Percentiles rank a stretch among this genome's conserved stretches.
phyloP scores from a whole-genome alignment of 1,140 invertebrate genomes.

The Lordiphosa clarofinis region DNA sequence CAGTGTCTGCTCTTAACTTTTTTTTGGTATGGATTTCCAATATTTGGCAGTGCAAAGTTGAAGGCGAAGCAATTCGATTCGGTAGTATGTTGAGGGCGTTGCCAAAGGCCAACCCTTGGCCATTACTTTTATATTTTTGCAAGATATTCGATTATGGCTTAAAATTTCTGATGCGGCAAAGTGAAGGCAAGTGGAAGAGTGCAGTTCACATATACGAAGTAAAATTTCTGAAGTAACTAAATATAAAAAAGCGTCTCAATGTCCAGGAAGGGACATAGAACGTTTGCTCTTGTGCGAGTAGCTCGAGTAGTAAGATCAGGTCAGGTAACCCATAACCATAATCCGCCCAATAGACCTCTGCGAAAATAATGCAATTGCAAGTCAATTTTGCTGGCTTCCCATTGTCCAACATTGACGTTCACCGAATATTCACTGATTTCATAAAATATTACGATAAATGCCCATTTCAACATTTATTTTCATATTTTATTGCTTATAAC shows the following conservation, averaged over 20 bases:
- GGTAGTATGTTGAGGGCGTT: conserved; percentile 68
- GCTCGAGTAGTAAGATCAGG: no score
- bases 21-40: conserved; percentile 1
- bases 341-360: conserved; percentile 1
- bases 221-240: no score
- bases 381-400: conserved; percentile 4
- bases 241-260: no score
- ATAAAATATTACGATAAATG: conserved; percentile 76
- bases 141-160: conserved; percentile 48
- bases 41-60: conserved; percentile 66
- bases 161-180: conserved; percentile 37
- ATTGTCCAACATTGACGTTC: conserved; percentile 11
- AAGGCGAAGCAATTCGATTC: conserved; percentile 57
- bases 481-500: conserved; percentile 75
- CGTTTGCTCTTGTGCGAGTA: no score
- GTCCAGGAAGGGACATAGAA: no score
- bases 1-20: background rate
- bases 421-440: conserved; percentile 68
- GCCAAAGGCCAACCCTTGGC: conserved; percentile 54
- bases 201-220: no score
- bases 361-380: conserved; percentile 11
- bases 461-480: conserved; percentile 63
- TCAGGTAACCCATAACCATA: background rate
- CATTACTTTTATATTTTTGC: conserved; percentile 51
- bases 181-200: conserved; percentile 15